Evolutionary conservation across 2,113 vertebrate genomes (phyloP), one percentile per base, ranked within the genome.

Genomic region (Vicugna pacos): DNA sequence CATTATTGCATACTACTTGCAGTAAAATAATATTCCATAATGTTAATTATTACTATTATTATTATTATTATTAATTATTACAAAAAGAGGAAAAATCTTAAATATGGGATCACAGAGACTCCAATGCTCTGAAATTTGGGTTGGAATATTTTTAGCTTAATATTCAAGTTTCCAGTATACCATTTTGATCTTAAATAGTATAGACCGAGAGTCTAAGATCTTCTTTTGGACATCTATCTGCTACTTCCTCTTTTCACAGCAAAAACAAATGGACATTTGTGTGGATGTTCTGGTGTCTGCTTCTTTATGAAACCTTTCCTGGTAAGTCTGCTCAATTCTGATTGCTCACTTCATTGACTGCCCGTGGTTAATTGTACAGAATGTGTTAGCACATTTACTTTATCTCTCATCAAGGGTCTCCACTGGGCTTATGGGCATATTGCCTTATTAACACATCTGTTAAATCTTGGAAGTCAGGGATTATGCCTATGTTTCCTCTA

Each of bases 401-500:
- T 82, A 69, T 81, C 46, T 96, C 72, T 91, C 32, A 89, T 73
- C 28, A 28, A 88, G 52, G 94, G 69, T 91, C 56, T 89, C 72
- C n/a, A 56, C 32, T 46, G 26, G 24, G 79, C 20, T 96, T 82
- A 16, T 17, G 56, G 84, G 52, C 26, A 69, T 91, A 60, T 26
- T 81, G 65, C 28, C 58, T 91, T 91, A 93, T 93, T 91, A 97
- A 72, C 38, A 91, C 52, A 91, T 65, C 82, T 96, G 76, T 76
- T 85, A 85, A 91, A 65, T 91, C 64, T 69, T 93, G 3, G 48
- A 91, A 89, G 82, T 91, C 50, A 80, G 32, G 14, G 64, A 94
- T 91, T 91, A 62, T 69, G 50, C 42, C 38, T 95, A 56, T 28
- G 79, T 42, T 81, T 89, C 58, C 58, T 35, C 4, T 65, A 35